Base-by-base conservation (phyloP, 1,140 invertebrate genomes). In the Pseudomyrmex concolor region DNA sequence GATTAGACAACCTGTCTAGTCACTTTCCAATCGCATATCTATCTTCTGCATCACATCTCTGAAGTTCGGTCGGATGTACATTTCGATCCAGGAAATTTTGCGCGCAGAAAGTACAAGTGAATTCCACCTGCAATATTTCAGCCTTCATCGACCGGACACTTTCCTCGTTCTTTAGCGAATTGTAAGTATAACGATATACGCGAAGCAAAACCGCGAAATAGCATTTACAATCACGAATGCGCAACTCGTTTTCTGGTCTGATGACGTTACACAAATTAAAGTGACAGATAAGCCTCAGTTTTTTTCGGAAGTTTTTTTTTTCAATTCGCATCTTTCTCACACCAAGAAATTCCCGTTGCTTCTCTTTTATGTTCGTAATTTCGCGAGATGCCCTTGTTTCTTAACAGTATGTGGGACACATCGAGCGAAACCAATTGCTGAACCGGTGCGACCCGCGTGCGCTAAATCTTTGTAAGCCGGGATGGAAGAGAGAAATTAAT, bases 281-380 rank as follows among this genome's bases (percentile, higher is more conserved):
- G 34, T 34, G 34, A 34, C 34, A 34, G 34, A 34, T 34, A 34
- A 34, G 34, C 5, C 34, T 7, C 34, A 34, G 0, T 34, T 34
- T 34, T 34, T 34, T 34, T 7, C 34, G 34, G 5, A 34, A 34
- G 34, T 34, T 34, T 34, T 34, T 34, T n/a, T 34, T 34, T 34
- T 34, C 9, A 62, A 50, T 13, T 50, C 68, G 60, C 59, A 45
- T 59, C 63, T 63, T 73, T 50, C 57, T 34, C 34, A 34, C 64
- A 74, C 84, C 84, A 66, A 71, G 64, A 82, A 64, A 74, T 87
- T 87, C 84, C 85, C 85, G 85, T 87, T 87, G 85, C 45, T 10
- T 8, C 74, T 72, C 77, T 76, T 68, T 25, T 50, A 22, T 63
- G 63, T 43, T 50, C 34, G n/a, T 19, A 45, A 83, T 86, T 86